phyloP scores from a whole-genome alignment of 2,888 invertebrate species.

The Caradrina clavipalpis region DNA sequence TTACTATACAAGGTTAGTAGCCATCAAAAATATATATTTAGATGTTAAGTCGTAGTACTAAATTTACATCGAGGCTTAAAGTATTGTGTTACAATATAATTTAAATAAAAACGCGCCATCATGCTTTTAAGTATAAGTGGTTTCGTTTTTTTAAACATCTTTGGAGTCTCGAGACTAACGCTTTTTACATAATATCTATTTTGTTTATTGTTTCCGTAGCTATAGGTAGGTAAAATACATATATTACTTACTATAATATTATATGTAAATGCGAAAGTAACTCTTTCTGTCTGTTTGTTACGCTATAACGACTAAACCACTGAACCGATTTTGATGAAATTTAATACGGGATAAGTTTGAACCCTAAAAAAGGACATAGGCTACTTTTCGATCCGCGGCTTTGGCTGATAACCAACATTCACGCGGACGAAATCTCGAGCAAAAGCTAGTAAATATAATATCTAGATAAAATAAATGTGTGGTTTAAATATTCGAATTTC shows the following conservation, averaged over 20 bases:
- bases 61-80: conserved; percentile 43
- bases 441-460: too few relatives aligned
- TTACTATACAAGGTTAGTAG: conserved; percentile 22
- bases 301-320: too few relatives aligned
- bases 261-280: too few relatives aligned
- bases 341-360: too few relatives aligned
- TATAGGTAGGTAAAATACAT: background rate
- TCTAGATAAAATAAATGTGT: background rate
- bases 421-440: too few relatives aligned
- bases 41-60: conserved; percentile 6
- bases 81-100: conserved; percentile 55
- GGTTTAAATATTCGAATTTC: background rate
- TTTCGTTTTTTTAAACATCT: conserved; percentile 34
- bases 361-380: too few relatives aligned
- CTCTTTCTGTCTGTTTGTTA: too few relatives aligned
- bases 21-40: conserved; percentile 20
- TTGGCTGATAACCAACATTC: too few relatives aligned
- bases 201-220: conserved; percentile 38
- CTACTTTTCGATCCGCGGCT: too few relatives aligned
- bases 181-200: conserved; percentile 10
- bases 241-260: background rate
- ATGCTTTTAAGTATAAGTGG: conserved; percentile 28
- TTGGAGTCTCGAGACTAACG: conserved; percentile 19
- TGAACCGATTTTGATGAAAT: too few relatives aligned
- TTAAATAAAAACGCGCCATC: conserved; percentile 51